These are phyloP conservation scores for Narcine bancroftii DNA, from an alignment of 2,113 vertebrate genomes.

Conservation along the genomic window DNA sequence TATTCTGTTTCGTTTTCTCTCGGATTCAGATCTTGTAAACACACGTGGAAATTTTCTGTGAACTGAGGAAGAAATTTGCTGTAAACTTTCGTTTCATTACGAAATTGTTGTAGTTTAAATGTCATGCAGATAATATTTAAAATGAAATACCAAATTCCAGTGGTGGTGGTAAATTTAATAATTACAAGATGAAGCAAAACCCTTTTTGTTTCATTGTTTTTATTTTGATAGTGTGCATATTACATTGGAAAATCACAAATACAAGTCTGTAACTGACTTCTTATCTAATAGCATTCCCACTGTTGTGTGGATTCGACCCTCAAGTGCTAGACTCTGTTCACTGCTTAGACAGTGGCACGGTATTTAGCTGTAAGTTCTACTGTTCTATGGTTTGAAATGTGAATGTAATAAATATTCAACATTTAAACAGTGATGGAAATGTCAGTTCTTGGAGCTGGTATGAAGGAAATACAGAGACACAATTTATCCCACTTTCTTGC, in stretches of 20 bases:
- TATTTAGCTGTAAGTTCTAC: background rate
- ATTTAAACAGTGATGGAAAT: background rate
- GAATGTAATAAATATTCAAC: background rate
- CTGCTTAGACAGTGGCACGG: too few relatives aligned
- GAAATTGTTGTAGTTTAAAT: constrained; percentile 24
- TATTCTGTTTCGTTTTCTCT: background rate
- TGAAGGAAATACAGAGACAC: too few relatives aligned
- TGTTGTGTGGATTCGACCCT: background rate
- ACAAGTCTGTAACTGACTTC: background rate
- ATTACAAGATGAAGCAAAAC: background rate
- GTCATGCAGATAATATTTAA: constrained; percentile 6
- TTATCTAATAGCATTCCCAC: background rate
- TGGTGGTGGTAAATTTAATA: constrained; percentile 8
- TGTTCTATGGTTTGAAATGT: background rate
- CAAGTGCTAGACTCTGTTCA: background rate
- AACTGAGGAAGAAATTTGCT: background rate
- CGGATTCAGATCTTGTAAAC: background rate
- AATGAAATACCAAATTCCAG: background rate
- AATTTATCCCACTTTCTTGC: too few relatives aligned
- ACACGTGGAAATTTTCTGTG: background rate
- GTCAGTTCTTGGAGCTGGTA: background rate
- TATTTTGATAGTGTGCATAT: background rate
- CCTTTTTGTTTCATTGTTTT: background rate
- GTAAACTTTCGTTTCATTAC: background rate
- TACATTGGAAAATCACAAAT: background rate